These are phyloP conservation scores for Clistopyga incitator DNA, from an alignment of 2,888 invertebrate genomes.

Conservation along the genomic window DNA sequence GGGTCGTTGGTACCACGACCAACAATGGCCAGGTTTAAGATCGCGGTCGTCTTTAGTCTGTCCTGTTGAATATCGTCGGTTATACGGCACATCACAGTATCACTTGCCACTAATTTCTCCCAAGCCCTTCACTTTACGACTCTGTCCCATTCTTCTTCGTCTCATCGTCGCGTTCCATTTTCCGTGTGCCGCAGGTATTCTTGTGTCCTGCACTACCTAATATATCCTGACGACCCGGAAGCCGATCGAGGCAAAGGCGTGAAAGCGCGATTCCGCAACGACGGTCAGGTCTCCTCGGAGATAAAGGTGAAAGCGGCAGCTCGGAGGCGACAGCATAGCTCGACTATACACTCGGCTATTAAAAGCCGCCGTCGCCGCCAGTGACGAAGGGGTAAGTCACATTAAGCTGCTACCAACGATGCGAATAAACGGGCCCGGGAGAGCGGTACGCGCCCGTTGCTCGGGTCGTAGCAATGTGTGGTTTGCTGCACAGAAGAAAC, in stretches of 20 bases:
- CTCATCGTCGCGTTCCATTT: background rate
- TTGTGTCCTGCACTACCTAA: background rate
- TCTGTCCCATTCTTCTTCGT: background rate
- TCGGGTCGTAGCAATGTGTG: slow-evolving; percentile 20
- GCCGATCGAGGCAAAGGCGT: slow-evolving; percentile 15
- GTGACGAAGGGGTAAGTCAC: slow-evolving; percentile 59
- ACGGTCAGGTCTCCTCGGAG: slow-evolving; percentile 2
- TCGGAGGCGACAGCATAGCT: background rate
- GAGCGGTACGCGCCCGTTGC: background rate
- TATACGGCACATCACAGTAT: background rate
- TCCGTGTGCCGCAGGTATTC: background rate
- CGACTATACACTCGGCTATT: slow-evolving; percentile 58
- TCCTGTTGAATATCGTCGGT: slow-evolving; percentile 15
- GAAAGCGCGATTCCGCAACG: slow-evolving; percentile 9
- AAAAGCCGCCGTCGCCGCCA: slow-evolving; percentile 59
- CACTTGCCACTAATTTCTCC: background rate
- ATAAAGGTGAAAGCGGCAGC: slow-evolving; percentile 3
- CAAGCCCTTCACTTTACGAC: background rate
- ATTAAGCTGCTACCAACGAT: slow-evolving; percentile 72
- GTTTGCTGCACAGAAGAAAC: slow-evolving; percentile 46
- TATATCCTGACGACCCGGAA: background rate
- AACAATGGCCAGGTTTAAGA: background rate
- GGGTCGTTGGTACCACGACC: background rate
- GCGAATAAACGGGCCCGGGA: slow-evolving; percentile 69
- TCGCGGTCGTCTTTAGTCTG: background rate